Evolutionary conservation across 2,113 vertebrate species (phyloP), one percentile per base, ranked within the genome.

Genomic region (Elaphurus davidianus): DNA sequence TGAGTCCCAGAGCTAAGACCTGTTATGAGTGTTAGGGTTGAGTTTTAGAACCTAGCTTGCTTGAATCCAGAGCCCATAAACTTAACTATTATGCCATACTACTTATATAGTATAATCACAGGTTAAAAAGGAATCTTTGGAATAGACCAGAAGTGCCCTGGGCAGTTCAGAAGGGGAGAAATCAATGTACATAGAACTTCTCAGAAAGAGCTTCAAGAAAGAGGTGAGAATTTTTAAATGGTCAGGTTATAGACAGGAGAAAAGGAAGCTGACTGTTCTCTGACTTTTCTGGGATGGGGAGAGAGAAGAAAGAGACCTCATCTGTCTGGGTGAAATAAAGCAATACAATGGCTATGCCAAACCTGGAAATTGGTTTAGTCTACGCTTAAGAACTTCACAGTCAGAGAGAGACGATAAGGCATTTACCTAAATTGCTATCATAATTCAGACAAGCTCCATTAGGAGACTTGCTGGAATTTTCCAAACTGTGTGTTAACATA

Each of bases 351-450:
- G 93, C 64, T 96, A 55, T 87, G 86, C 91, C 97, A 97, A 87
- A 93, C 25, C 91, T 91, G 83, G 86, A 97, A 96, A 98, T 97
- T 97, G 97, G 88, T 94, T 98, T 94, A 54, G 91, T 91, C 67
- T 95, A 83, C 91, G 55, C 91, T 91, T 95, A 96, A 98, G 97
- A 98, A 94, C 89, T 87, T 97, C 94, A 86, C 50, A 95, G 82
- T 95, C 94, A 91, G 93, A 98, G 71, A 97, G 50, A 30, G 78
- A 91, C 0, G 81, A 97, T 98, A 97, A 98, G 92, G 92, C 84
- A 16, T 95, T 98, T 96, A 96, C 98, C 89, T 96, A 98, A 97
- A 98, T 98, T 98, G 79, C 97, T 94, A 94, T 96, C 98, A 96
- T 98, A 97, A 98, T 91, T 98, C 96, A 98, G 93, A 88, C 76